These are phyloP conservation scores for Mimumesa dahlbomi DNA, from an alignment of 2,888 invertebrate genomes.

Conservation along the genomic window DNA sequence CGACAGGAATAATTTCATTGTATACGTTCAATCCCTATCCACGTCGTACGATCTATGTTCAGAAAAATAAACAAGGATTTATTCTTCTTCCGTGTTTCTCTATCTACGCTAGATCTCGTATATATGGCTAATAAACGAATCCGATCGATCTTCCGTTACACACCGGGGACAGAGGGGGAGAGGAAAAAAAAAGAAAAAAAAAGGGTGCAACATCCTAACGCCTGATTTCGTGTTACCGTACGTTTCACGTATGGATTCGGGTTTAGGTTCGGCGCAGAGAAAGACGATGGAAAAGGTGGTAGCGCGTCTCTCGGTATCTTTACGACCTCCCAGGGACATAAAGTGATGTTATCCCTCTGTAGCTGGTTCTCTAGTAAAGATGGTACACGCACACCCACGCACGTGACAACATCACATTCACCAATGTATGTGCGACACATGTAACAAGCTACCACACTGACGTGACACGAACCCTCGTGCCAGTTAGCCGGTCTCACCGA, in stretches of 20 bases:
- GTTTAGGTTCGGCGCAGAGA: conserved; percentile 17
- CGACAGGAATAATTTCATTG: too few species aligned
- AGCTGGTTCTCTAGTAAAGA: conserved; percentile 43
- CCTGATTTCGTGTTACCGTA: conserved; percentile 24
- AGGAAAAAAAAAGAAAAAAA: too few species aligned
- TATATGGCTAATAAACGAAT: conserved; percentile 57
- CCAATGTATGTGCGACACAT: conserved; percentile 16
- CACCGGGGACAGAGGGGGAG: conserved; percentile 17
- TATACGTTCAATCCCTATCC: too few species aligned
- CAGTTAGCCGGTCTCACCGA: conserved; percentile 47
- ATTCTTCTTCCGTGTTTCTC: conserved; percentile 7
- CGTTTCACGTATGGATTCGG: conserved; percentile 25
- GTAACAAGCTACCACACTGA: conserved; percentile 5
- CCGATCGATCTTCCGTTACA: conserved; percentile 51
- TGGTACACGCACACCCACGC: conserved; percentile 30
- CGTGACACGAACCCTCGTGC: conserved; percentile 27
- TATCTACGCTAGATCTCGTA: conserved; percentile 13
- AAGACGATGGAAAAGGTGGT: conserved; percentile 33
- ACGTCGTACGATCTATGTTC: too few species aligned
- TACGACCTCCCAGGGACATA: conserved; percentile 73
- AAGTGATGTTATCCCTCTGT: conserved; percentile 73
- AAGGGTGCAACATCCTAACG: conserved; percentile 2
- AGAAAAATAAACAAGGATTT: not conserved
- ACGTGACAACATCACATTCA: conserved; percentile 14
- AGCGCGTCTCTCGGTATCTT: conserved; percentile 69